A percentile compares a stretch with the other conserved stretches of the same genome.
phyloP scores from a whole-genome alignment of 1,140 invertebrate species.

The Trachymyrmex cornetzi region DNA sequence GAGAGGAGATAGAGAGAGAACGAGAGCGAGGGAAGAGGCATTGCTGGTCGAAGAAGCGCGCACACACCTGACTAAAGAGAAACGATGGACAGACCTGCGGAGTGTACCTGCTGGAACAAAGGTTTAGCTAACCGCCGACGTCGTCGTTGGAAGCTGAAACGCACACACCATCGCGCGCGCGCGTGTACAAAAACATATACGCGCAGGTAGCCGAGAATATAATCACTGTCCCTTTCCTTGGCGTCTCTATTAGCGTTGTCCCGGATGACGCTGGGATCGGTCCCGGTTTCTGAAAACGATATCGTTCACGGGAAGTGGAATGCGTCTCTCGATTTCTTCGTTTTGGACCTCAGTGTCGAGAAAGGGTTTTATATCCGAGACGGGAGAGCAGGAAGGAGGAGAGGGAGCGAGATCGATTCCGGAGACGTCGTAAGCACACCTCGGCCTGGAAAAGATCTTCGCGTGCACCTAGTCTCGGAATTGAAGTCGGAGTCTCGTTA shows the following conservation, averaged over 20 bases:
- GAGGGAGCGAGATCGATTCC: constrained; percentile 21
- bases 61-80: constrained; percentile 71
- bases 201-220: background rate
- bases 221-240: constrained; percentile 43
- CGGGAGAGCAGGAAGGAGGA: background rate
- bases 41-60: background rate
- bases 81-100: background rate
- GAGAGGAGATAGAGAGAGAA: background rate
- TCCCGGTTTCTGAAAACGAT: constrained; percentile 44
- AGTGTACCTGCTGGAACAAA: constrained; percentile 59
- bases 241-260: constrained; percentile 43
- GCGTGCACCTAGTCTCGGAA: constrained; percentile 32
- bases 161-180: constrained; percentile 1
- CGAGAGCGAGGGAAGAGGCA: background rate
- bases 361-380: constrained; percentile 31
- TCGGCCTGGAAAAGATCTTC: constrained; percentile 33
- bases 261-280: constrained; percentile 10
- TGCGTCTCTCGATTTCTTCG: constrained; percentile 16
- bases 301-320: constrained; percentile 35
- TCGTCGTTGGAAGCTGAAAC: constrained; percentile 46
- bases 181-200: background rate
- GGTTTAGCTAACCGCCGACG: constrained; percentile 1
- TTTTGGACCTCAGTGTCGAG: constrained; percentile 1
- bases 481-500: constrained; percentile 36
- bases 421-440: constrained; percentile 24